Evolutionary conservation across 2,888 invertebrate genomes (phyloP), one percentile per base, ranked within the genome.

Genomic region (Standfussiana lucernea): DNA sequence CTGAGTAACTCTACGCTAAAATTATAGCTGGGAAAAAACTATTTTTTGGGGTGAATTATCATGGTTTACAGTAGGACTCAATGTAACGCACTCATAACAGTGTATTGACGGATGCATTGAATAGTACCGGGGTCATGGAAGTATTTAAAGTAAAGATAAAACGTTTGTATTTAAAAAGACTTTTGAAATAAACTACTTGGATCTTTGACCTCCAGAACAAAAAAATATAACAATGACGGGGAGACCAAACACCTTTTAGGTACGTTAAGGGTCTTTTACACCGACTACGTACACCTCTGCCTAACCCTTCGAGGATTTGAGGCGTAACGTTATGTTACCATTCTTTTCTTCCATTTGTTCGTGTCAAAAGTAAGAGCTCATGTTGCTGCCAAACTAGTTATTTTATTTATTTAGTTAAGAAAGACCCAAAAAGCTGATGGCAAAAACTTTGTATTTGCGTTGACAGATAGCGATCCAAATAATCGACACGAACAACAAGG

Each of bases 401-500:
- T 73, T 74, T 56, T 28, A 56, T 24, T 28, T 2, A 45, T 18
- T 18, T 28, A 18, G 10, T 56, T 6, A 21, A 45, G 21, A 45
- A 18, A 32, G 8, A n/a, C 13, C 21, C n/a, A 72, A n/a, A 37
- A 37, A 45, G 1, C 5, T 59, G n/a, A 40, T 75, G n/a, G 1
- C 35, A n/a, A 15, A 47, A 76, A 7, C 37, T 18, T 2, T 64
- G 35, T 35, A 45, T 37, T 59, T 61, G 13, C 65, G 15, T 59
- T 37, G 21, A 64, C 91, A 97, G 97, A 95, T 97, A 79, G 85
- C 90, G 24, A 97, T 98, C 56, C 90, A 92, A 74, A 97, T 98
- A 28, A 95, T 96, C 3, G 98, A 98, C 90, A 96, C 96, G 1
- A 98, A 98, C 92, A 97, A 98, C 91, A 97, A 97, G 88, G 81